Base-by-base conservation (phyloP, 2,888 invertebrate species). In the Amblyjoppa proteus region DNA sequence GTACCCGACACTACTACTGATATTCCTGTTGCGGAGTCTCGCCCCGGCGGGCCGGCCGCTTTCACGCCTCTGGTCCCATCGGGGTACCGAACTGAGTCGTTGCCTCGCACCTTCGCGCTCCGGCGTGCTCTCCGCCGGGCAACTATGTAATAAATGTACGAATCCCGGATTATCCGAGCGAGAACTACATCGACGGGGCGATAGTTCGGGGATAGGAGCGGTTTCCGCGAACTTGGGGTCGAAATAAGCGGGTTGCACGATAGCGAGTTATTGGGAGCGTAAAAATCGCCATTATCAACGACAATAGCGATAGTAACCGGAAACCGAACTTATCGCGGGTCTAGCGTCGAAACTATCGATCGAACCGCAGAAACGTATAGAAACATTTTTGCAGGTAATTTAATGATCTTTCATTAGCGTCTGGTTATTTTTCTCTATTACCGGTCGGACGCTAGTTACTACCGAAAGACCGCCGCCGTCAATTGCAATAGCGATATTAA, bases 51-150 rank as follows among this genome's bases (percentile, higher is more conserved):
- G 61, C 75, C 31, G 34, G 64, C 45, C 70, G 86, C 85, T 83
- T 87, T 87, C 84, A 82, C 87, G 83, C 76, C 87, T 64, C 31
- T 82, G 68, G 82, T 83, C 80, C 82, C 58, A 70, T 61, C 73
- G 34, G 71, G 25, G 4, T 51, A 41, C 31, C 68, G 41, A 79
- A 53, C 66, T 79, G 41, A 74, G 38, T 70, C 85, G 77, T 85
- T 82, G 53, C 79, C 75, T 85, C 79, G 75, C 85, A 82, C 85
- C 78, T 85, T 82, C 68, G 31, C 85, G 77, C 80, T 66, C 16
- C 70, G 45, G 41, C 64, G 51, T 49, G 56, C 20, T 16, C 66
- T 69, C 64, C 71, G 34, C 20, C 41, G 13, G 31, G 28, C 34
- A 20, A 31, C 34, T 64, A 64, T 31, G 6, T 64, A 34, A 64